A percentile compares a stretch with the other conserved stretches of the same genome.
Conservation (phyloP, 2,888 invertebrate species). For the Clostera curtula region DNA sequence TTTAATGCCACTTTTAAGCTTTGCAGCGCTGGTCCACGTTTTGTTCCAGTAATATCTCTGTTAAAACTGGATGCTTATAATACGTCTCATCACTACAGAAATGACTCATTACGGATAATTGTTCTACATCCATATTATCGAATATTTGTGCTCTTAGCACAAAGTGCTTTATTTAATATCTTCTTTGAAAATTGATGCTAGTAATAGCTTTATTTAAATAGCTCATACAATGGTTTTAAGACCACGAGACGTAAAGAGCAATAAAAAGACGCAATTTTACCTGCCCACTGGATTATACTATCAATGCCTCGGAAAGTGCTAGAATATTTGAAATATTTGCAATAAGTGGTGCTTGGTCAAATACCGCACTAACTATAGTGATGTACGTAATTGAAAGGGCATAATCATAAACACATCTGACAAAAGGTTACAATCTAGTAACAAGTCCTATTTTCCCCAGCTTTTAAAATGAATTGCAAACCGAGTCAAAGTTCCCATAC, state of each 20-base stretch:
- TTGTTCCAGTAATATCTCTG: no score
- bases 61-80: conserved; percentile 15
- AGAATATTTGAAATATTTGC: conserved; percentile 47
- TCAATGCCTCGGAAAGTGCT: conserved; percentile 53
- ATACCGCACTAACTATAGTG: conserved; percentile 4
- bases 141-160: conserved; percentile 5
- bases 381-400: conserved; percentile 9
- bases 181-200: conserved; percentile 16
- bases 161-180: conserved; percentile 13
- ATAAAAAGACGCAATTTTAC: conserved; percentile 48
- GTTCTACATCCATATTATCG: conserved; percentile 13
- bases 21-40: no score
- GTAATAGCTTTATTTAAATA: conserved; percentile 36
- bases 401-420: background rate
- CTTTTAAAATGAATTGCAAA: no score
- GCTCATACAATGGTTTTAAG: conserved; percentile 27
- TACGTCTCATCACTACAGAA: conserved; percentile 13
- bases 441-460: no score
- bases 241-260: conserved; percentile 37
- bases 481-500: no score
- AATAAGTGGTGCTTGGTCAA: conserved; percentile 16
- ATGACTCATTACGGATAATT: conserved; percentile 18
- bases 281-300: conserved; percentile 46
- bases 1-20: conserved; percentile 26
- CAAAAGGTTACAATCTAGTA: no score